Conservation (phyloP, 2,888 invertebrate genomes). For the Clunio marinus region DNA sequence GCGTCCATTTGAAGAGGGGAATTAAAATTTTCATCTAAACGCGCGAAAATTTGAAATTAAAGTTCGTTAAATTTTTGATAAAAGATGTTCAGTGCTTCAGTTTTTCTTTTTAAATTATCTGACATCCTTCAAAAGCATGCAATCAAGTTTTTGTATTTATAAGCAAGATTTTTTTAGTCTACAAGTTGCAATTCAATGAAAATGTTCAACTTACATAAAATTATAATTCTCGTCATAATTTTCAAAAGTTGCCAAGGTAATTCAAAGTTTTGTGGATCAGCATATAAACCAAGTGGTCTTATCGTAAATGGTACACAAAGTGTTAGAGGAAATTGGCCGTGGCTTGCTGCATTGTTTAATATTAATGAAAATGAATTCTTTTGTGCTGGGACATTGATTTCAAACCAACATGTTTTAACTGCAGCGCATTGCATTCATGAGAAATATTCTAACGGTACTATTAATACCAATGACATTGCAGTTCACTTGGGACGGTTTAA, state of each 20-base stretch:
- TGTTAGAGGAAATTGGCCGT: not conserved
- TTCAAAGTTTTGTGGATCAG: not conserved
- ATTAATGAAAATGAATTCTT: not conserved
- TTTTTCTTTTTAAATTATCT: too few relatives aligned
- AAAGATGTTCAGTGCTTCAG: too few relatives aligned
- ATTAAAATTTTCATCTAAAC: too few relatives aligned
- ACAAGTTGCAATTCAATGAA: too few relatives aligned
- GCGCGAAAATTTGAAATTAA: not conserved
- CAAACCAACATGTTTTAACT: not conserved
- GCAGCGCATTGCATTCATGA: slow-evolving; percentile 8
- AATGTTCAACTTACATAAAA: too few relatives aligned
- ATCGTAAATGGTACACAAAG: not conserved
- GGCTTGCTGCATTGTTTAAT: not conserved
- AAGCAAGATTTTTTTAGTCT: too few relatives aligned
- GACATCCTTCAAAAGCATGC: too few relatives aligned
- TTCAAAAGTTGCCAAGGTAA: not conserved
- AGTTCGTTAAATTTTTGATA: not conserved
- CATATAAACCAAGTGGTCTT: not conserved
- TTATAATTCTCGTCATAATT: not conserved
- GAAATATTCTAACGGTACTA: not conserved
- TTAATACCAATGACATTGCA: not conserved
- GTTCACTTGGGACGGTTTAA: not conserved
- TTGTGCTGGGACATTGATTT: not conserved
- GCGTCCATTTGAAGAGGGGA: too few relatives aligned
- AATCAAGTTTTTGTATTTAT: too few relatives aligned